Percentiles rank a stretch among this genome's conserved stretches.
phyloP scores from a whole-genome alignment of 2,113 vertebrate genomes.

The cattle (Bos taurus) region ARS-UCD2.0 NC_037343.1:26471001-26471500 shows the following conservation, averaged over 20 bases:
- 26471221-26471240: not conserved
- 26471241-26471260: not conserved
- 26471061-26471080: not conserved
- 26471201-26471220: not conserved
- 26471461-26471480: not conserved
- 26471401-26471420: not conserved
- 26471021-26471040: not conserved
- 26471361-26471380: not conserved
- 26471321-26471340: not conserved
- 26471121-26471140: not conserved
- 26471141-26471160: not conserved
- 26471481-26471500: not conserved
- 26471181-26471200: not conserved
- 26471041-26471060: not conserved
- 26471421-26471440: not conserved
- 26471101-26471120: not conserved
- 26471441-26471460: not conserved
- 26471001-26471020: not conserved
- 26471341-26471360: not conserved
- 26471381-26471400: not conserved
- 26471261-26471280: rapidly evolving
- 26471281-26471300: not conserved
- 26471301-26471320: not conserved
- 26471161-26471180: not conserved
- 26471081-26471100: not conserved